A percentile compares a stretch with the other conserved stretches of the same genome.
Evolutionary conservation across 1,140 invertebrate species (phyloP).

Genomic region (Probaryconus sp.): DNA sequence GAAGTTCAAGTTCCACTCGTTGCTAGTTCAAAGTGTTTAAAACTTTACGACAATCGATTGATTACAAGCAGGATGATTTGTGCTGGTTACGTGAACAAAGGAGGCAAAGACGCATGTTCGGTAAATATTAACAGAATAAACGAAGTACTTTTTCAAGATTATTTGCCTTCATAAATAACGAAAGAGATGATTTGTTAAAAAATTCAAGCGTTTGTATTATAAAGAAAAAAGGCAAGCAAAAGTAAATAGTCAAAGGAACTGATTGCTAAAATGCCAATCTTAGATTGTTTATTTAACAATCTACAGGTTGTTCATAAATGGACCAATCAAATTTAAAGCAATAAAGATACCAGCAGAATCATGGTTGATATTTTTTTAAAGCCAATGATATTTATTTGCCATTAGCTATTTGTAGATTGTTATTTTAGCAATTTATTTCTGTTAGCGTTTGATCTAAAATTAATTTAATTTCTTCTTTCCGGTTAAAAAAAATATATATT

Average conservation of each 20-base stretch:
- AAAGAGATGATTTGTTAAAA: constrained; percentile 2
- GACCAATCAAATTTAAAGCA: too few relatives aligned
- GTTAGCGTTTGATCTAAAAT: not conserved
- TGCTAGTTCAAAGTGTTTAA: constrained; percentile 65
- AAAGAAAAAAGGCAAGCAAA: too few relatives aligned
- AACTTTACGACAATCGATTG: constrained; percentile 67
- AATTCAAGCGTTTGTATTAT: not conserved
- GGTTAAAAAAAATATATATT: constrained; percentile 41
- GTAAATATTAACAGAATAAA: constrained; percentile 41
- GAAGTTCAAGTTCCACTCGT: constrained; percentile 75
- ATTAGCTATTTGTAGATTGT: too few relatives aligned
- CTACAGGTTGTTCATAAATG: too few relatives aligned
- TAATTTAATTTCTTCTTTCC: not conserved
- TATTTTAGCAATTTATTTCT: too few relatives aligned
- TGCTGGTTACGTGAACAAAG: constrained; percentile 80
- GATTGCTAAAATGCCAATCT: too few relatives aligned
- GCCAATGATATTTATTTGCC: too few relatives aligned
- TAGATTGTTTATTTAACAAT: too few relatives aligned
- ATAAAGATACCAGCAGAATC: too few relatives aligned
- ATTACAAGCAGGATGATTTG: constrained; percentile 81
- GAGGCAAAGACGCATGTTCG: constrained; percentile 80
- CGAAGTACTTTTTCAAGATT: not conserved
- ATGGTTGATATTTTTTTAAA: too few relatives aligned
- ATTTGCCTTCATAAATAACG: too few relatives aligned
- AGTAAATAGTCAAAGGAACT: too few relatives aligned